Conservation (phyloP, 2,797 vertebrate species). For the Pyrocephalus nanus region DNA sequence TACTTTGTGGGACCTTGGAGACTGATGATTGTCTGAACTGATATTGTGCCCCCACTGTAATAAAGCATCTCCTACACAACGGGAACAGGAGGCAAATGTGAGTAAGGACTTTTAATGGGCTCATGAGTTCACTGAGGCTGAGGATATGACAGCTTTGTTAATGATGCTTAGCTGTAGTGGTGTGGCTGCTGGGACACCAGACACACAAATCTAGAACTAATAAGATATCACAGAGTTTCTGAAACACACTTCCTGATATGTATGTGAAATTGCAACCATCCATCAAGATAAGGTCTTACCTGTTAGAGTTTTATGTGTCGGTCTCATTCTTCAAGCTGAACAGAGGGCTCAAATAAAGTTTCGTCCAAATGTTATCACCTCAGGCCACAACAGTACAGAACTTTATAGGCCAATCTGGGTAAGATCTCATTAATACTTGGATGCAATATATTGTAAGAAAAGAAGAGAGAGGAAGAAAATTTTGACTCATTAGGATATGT, state of each 20-base stretch:
- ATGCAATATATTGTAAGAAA: not conserved
- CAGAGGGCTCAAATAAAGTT: not conserved
- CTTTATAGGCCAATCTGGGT: not conserved
- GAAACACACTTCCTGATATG: not conserved
- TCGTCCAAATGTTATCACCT: not conserved
- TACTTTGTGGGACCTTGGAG: not conserved
- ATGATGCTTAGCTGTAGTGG: not conserved
- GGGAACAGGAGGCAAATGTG: not conserved
- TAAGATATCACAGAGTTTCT: not conserved
- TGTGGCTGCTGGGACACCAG: not conserved
- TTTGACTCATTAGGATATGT: not conserved
- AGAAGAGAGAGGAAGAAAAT: not conserved
- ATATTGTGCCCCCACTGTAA: not conserved
- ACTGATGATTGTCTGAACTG: not conserved
- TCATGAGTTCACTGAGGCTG: not conserved
- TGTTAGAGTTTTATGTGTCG: not conserved
- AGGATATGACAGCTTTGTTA: not conserved
- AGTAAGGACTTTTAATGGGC: not conserved
- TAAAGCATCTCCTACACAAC: not conserved
- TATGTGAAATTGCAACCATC: not conserved
- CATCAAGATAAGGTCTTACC: not conserved
- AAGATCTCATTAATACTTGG: not conserved
- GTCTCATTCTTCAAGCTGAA: not conserved
- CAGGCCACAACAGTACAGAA: not conserved
- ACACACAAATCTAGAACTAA: not conserved